phyloP scores from a whole-genome alignment of 1,140 invertebrate genomes.

The Aphis gossypii region DNA sequence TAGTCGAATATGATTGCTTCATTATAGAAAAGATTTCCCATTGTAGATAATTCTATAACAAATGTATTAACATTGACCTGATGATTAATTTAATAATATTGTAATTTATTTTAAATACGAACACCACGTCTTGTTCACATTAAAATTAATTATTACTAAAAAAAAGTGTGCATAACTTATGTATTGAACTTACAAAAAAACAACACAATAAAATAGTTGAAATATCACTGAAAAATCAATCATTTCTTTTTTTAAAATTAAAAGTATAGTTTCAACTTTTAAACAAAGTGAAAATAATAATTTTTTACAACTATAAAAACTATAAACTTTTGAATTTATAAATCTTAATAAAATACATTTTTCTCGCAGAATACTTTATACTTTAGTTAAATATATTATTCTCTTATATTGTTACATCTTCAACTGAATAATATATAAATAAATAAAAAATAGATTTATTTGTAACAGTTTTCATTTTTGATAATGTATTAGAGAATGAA shows the following conservation, averaged over 20 bases:
- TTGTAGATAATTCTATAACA: neutral
- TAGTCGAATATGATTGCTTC: neutral
- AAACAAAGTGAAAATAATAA: neutral
- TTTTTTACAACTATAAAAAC: neutral
- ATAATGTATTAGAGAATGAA: neutral
- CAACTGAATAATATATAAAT: neutral
- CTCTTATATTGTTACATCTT: neutral
- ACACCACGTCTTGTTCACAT: no score
- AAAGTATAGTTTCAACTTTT: neutral
- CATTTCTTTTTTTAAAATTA: neutral
- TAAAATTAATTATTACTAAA: neutral
- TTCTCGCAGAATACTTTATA: neutral
- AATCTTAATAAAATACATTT: constrained; percentile 13
- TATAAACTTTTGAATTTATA: neutral
- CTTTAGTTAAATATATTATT: neutral
- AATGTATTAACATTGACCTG: neutral
- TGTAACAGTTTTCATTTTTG: neutral
- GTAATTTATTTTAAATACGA: neutral
- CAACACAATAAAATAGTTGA: neutral
- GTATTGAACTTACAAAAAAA: neutral
- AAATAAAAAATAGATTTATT: neutral
- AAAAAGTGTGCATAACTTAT: neutral
- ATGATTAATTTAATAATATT: neutral
- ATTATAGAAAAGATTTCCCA: neutral
- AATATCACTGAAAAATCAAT: neutral